Evolutionary conservation across 1,140 invertebrate genomes (phyloP), one percentile per base, ranked within the genome.

Genomic region (Streblospio benedicti): DNA sequence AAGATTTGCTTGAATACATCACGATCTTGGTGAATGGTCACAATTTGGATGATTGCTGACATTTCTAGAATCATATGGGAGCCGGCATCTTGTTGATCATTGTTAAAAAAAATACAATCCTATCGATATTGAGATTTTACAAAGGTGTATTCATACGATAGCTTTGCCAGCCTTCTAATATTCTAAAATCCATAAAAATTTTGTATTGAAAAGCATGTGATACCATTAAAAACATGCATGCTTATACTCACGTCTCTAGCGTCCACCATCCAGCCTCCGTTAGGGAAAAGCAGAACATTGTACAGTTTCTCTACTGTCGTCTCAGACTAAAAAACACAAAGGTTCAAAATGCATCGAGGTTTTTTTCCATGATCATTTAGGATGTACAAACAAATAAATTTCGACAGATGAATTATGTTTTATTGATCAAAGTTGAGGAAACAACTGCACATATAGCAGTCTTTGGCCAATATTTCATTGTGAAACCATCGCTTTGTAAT

Each of bases 191-290:
- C 9, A 38, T n/a, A 38, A 38, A 9, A n/a, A 38, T n/a, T n/a
- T 9, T 38, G 35, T 38, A 9, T 9, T 38, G n/a, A 38, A 38
- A 9, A 9, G 9, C 9, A n/a, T 9, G 9, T 38, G 9, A 38
- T 9, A 38, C n/a, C 35, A 38, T n/a, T 9, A 38, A 38, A 38
- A 9, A 38, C 9, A 38, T 9, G 35, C n/a, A n/a, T n/a, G n/a
- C n/a, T n/a, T n/a, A n/a, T n/a, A 38, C 57, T 50, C 4, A 61
- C 59, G 12, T 18, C 6, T 20, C 47, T 6, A 38, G 57, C 54
- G 73, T 93, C 91, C 25, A 85, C 83, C 57, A 96, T 80, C 92
- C 92, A 97, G 30, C 91, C 90, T 43, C 87, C 87, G 65, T 90
- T 86, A 38, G 90, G 87, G 71, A 95, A 95, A 1, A 92, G 71